Conservation (phyloP, 2,113 vertebrate species). For the Sus scrofa region DNA sequence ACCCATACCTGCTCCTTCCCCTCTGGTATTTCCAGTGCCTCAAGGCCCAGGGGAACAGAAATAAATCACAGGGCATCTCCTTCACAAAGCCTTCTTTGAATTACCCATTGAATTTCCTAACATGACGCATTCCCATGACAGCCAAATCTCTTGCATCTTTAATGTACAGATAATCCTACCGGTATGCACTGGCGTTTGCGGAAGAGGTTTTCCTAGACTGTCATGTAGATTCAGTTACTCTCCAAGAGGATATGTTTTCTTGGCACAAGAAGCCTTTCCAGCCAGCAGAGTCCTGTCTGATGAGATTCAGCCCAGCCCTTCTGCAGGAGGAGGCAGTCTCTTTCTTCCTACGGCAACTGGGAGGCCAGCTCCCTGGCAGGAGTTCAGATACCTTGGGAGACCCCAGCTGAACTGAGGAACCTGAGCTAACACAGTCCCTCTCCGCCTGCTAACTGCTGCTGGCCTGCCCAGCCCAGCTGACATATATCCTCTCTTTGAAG, state of each 20-base stretch:
- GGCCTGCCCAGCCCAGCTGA: background rate
- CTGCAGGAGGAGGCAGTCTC: background rate
- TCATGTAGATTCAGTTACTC: background rate
- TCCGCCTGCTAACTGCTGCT: background rate
- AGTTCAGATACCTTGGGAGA: background rate
- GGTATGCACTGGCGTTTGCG: background rate
- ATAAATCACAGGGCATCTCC: background rate
- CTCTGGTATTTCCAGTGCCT: background rate
- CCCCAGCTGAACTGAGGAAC: background rate
- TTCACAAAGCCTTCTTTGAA: background rate
- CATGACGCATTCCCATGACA: background rate
- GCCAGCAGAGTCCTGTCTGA: background rate
- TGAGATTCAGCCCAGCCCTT: background rate
- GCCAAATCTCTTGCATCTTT: background rate
- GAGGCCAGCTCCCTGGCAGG: background rate
- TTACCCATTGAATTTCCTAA: background rate
- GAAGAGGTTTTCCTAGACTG: background rate
- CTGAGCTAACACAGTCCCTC: background rate
- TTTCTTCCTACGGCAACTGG: background rate
- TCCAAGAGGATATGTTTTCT: background rate
- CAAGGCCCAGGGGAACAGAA: background rate
- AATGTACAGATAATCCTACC: background rate
- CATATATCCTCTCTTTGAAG: background rate
- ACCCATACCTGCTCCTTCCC: background rate
- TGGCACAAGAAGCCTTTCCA: background rate